Percentiles rank a stretch among this genome's conserved stretches.
These are phyloP conservation scores for Zaprionus lineosus DNA, from an alignment of 2,888 invertebrate genomes.

Conservation along the genomic window DNA sequence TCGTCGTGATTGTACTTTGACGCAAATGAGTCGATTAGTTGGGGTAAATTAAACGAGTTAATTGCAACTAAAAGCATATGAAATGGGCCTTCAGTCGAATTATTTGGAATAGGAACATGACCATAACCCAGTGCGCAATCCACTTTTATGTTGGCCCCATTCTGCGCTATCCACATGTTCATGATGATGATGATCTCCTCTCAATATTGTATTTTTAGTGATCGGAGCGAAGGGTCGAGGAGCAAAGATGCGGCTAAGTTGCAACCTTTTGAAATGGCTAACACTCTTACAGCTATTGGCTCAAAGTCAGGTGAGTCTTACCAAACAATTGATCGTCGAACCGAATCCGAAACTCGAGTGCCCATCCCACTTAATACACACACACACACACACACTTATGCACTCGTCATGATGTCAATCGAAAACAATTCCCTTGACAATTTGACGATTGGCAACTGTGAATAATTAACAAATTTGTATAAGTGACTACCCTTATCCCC, in stretches of 20 bases:
- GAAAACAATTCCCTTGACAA: constrained; percentile 51
- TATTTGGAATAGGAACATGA: not conserved
- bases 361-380: constrained; percentile 60
- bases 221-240: not conserved
- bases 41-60: constrained; percentile 62
- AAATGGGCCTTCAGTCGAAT: too few relatives aligned
- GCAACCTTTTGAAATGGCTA: constrained; percentile 58
- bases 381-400: too few relatives aligned
- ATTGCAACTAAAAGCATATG: constrained; percentile 44
- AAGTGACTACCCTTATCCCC: constrained; percentile 60
- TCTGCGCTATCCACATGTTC: too few relatives aligned
- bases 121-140: too few relatives aligned
- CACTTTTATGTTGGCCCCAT: too few relatives aligned
- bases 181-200: too few relatives aligned
- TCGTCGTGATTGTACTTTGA: constrained; percentile 55
- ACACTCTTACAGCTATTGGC: constrained; percentile 72
- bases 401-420: constrained; percentile 70
- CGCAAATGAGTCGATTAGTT: constrained; percentile 69
- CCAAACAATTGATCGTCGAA: not conserved
- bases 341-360: not conserved
- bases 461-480: constrained; percentile 60
- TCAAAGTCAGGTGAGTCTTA: constrained; percentile 74
- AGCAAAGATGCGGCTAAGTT: constrained; percentile 39
- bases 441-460: constrained; percentile 62
- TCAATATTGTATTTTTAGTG: too few relatives aligned